phyloP scores from a whole-genome alignment of 2,797 vertebrate species.

The Oreochromis mossambicus region DNA sequence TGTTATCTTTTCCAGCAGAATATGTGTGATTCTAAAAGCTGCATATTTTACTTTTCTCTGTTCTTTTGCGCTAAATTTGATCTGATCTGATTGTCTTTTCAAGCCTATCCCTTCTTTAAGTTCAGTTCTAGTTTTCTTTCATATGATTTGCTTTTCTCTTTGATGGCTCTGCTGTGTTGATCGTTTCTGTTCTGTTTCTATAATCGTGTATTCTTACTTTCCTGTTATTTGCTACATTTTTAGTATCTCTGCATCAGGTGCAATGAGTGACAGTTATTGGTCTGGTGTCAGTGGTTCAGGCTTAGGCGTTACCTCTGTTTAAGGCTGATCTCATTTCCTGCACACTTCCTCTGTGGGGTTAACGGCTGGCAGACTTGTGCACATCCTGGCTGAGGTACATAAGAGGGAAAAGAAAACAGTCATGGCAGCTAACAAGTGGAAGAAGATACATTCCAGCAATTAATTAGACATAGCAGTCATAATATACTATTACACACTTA shows the following conservation, averaged over 20 bases:
- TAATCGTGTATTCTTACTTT: slow-evolving; percentile 26
- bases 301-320: slow-evolving; percentile 64
- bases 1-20: background rate
- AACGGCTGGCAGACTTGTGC: slow-evolving; percentile 59
- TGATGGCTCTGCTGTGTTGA: background rate
- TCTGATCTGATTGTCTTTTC: background rate
- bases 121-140: background rate
- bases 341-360: slow-evolving; percentile 74
- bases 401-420: slow-evolving; percentile 36
- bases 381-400: slow-evolving; percentile 52
- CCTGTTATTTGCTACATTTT: slow-evolving; percentile 50
- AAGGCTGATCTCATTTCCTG: slow-evolving; percentile 73
- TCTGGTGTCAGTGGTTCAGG: slow-evolving; percentile 63
- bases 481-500: background rate
- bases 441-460: slow-evolving; percentile 20
- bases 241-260: slow-evolving; percentile 63
- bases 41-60: background rate
- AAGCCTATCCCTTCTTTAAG: background rate
- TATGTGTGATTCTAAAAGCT: background rate
- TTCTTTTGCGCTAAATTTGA: background rate
- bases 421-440: slow-evolving; percentile 23
- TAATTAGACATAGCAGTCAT: background rate
- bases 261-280: slow-evolving; percentile 75
- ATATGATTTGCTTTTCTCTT: background rate
- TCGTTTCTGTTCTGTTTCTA: background rate